Evolutionary conservation across 2,113 vertebrate species (phyloP).

Genomic region (Vulpes lagopus): DNA sequence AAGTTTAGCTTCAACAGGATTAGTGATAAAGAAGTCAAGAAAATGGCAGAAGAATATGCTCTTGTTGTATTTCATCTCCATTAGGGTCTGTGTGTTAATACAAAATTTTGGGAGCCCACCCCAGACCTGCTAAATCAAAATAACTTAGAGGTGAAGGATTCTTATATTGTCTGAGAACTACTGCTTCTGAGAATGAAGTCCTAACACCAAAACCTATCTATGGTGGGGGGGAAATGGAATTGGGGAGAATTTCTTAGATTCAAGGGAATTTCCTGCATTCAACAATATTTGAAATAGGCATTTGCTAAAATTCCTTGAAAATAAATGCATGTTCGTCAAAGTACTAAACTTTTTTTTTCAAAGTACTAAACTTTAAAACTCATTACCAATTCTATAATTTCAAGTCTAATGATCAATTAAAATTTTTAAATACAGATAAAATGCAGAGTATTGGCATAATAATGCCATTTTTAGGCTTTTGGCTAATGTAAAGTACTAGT

Average conservation of each 20-base stretch:
- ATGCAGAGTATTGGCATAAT: neutral
- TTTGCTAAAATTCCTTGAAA: neutral
- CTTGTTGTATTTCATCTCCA: neutral
- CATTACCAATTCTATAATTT: neutral
- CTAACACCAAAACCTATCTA: neutral
- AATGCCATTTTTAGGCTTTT: neutral
- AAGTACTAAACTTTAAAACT: neutral
- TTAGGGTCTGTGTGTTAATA: neutral
- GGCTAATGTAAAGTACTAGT: neutral
- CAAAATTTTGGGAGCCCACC: too few species aligned
- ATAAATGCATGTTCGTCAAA: constrained; percentile 13
- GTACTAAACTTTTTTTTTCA: neutral
- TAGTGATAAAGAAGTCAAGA: neutral
- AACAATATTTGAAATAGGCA: neutral
- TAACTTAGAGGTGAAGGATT: neutral
- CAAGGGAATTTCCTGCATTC: neutral
- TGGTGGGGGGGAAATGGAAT: neutral
- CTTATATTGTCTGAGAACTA: neutral
- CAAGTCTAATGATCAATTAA: neutral
- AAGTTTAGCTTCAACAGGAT: neutral
- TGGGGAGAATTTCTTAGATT: neutral
- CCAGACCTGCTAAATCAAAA: neutral
- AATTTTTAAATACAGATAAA: constrained; percentile 2
- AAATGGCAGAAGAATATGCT: neutral
- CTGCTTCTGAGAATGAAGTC: neutral